A percentile compares a stretch with the other conserved stretches of the same genome.
Conservation (phyloP, 2,113 vertebrate species). For the Chrysochloris asiatica region DNA sequence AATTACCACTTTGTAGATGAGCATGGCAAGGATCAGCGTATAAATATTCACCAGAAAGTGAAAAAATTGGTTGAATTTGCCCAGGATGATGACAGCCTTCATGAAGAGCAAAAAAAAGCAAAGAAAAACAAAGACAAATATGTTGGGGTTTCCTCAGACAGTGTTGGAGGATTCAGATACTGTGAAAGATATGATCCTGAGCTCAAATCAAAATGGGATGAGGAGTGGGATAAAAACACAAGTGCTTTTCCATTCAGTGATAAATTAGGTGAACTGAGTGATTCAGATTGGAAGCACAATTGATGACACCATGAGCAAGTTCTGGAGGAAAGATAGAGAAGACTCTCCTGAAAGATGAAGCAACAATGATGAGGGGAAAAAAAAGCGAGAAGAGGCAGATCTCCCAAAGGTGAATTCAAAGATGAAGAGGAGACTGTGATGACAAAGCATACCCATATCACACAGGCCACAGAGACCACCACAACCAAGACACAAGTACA, state of each 20-base stretch:
- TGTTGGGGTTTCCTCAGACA: slow-evolving; percentile 96
- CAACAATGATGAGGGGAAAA: slow-evolving; percentile 92
- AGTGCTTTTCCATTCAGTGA: slow-evolving; percentile 96
- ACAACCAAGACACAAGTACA: slow-evolving; percentile 93
- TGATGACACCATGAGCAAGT: slow-evolving; percentile 97
- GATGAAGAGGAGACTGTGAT: slow-evolving; percentile 97
- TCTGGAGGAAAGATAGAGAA: slow-evolving; percentile 96
- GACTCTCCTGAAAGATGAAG: slow-evolving; percentile 96
- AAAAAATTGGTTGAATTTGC: slow-evolving; percentile 97
- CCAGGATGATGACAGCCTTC: slow-evolving; percentile 96
- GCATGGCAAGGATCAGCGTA: slow-evolving; percentile 97
- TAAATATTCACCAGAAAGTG: slow-evolving; percentile 98
- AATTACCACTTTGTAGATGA: slow-evolving; percentile 99
- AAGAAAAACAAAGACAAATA: slow-evolving; percentile 99
- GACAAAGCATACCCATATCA: slow-evolving; percentile 94
- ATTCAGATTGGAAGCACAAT: slow-evolving; percentile 99
- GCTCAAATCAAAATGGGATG: slow-evolving; percentile 93
- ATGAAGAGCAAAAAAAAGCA: slow-evolving; percentile 98
- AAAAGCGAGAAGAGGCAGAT: slow-evolving; percentile 89
- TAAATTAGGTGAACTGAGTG: slow-evolving; percentile 96
- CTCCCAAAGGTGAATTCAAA: slow-evolving; percentile 93
- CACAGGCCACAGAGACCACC: slow-evolving; percentile 95
- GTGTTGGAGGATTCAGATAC: slow-evolving; percentile 92
- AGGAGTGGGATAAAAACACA: slow-evolving; percentile 96
- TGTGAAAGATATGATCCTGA: slow-evolving; percentile 95